These are phyloP conservation scores for Seira musarum DNA, from an alignment of 2,888 invertebrate genomes.

Conservation along the genomic window DNA sequence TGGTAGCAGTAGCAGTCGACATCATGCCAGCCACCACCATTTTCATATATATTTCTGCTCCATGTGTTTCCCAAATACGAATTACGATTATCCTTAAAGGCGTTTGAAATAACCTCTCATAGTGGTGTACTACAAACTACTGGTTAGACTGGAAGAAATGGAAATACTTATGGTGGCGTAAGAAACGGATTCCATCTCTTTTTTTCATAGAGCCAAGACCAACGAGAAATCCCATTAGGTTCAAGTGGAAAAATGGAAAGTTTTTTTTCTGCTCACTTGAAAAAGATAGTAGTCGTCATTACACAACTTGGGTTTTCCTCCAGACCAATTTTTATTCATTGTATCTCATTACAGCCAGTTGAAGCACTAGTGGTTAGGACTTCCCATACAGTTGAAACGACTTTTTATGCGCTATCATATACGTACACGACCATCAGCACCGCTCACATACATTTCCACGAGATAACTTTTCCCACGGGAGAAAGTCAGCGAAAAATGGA, in stretches of 20 bases:
- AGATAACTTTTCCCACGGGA: constrained; percentile 61
- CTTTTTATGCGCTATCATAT: no score
- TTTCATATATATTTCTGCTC: constrained; percentile 39
- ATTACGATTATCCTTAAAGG: no score
- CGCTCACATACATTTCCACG: constrained; percentile 34
- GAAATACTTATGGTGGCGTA: constrained; percentile 36
- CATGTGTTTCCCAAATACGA: constrained; percentile 35
- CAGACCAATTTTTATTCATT: constrained; percentile 58
- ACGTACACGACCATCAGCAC: no score
- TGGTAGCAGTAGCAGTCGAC: background rate
- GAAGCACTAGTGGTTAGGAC: no score
- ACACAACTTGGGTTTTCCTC: constrained; percentile 23
- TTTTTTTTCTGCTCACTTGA: constrained; percentile 25
- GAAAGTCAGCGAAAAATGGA: constrained; percentile 21
- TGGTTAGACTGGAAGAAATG: no score
- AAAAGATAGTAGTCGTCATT: constrained; percentile 20
- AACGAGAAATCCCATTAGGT: constrained; percentile 47
- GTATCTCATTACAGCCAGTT: constrained; percentile 53
- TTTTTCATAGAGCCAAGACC: constrained; percentile 37
- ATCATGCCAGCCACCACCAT: background rate
- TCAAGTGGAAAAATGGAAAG: constrained; percentile 49
- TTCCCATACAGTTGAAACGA: no score
- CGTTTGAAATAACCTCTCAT: no score
- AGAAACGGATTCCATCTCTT: constrained; percentile 53
- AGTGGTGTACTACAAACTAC: no score